These are phyloP conservation scores for Orchestes rusci DNA, from an alignment of 2,888 invertebrate genomes.

Conservation along the genomic window DNA sequence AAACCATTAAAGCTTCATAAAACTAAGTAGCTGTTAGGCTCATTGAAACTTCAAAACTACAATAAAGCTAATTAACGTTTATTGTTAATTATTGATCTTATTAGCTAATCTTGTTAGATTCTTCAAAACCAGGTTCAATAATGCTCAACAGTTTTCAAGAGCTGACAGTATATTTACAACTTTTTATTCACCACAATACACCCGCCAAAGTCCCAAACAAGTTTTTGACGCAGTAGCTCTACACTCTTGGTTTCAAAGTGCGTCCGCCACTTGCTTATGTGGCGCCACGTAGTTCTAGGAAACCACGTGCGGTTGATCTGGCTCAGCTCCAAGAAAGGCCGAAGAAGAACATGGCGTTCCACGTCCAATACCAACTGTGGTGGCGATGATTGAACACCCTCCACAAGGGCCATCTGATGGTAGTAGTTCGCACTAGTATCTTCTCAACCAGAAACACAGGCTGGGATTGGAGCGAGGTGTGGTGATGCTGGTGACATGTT, in stretches of 20 bases:
- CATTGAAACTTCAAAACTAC: too few species aligned
- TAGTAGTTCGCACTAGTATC: slow-evolving; percentile 66
- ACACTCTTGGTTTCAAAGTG: slow-evolving; percentile 86
- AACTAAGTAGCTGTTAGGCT: too few species aligned
- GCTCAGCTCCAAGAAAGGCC: slow-evolving; percentile 82
- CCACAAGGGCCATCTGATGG: slow-evolving; percentile 88
- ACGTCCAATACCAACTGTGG: slow-evolving; percentile 85
- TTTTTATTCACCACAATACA: slow-evolving; percentile 57
- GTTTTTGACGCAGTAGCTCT: slow-evolving; percentile 86
- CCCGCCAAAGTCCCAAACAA: slow-evolving; percentile 71
- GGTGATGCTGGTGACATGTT: too few species aligned
- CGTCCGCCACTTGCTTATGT: slow-evolving; percentile 83
- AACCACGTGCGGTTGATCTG: slow-evolving; percentile 85
- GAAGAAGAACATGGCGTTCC: slow-evolving; percentile 88
- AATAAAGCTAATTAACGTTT: too few species aligned
- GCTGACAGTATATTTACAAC: too few species aligned
- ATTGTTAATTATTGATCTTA: too few species aligned
- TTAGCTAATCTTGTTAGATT: too few species aligned
- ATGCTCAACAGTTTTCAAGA: too few species aligned
- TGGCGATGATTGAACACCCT: slow-evolving; percentile 73
- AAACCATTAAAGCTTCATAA: too few species aligned
- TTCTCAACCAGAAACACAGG: slow-evolving; percentile 71
- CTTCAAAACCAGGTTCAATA: too few species aligned
- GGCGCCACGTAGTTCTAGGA: slow-evolving; percentile 85
- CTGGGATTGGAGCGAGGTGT: too few species aligned